These are phyloP conservation scores for Amphipyra berbera DNA, from an alignment of 2,888 invertebrate genomes.

Conservation along the genomic window DNA sequence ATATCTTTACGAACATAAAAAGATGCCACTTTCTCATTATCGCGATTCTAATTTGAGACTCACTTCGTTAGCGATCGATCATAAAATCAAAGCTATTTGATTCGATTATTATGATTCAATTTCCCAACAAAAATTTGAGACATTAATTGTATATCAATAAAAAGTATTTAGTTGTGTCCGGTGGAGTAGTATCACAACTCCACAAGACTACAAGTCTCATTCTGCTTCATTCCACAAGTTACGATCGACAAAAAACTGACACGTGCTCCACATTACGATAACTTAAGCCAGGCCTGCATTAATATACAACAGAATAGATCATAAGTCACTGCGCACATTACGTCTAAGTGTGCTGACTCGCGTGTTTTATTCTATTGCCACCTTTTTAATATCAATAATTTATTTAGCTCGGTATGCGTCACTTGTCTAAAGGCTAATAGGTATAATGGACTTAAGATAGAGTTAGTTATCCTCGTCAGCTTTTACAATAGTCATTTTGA, in stretches of 20 bases:
- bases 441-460: not conserved
- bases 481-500: not conserved
- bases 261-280: slow-evolving; percentile 56
- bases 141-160: slow-evolving; percentile 54
- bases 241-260: slow-evolving; percentile 51
- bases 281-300: slow-evolving; percentile 43
- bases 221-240: slow-evolving; percentile 50
- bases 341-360: slow-evolving; percentile 39
- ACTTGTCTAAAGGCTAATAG: slow-evolving; percentile 4
- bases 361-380: slow-evolving; percentile 46
- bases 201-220: slow-evolving; percentile 27
- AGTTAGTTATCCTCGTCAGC: not conserved
- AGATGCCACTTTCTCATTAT: slow-evolving; percentile 39
- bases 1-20: slow-evolving; percentile 14
- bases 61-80: slow-evolving; percentile 44
- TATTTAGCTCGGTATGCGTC: slow-evolving; percentile 21
- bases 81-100: slow-evolving; percentile 46
- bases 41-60: slow-evolving; percentile 29
- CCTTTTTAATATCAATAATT: slow-evolving; percentile 42
- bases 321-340: slow-evolving; percentile 50
- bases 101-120: slow-evolving; percentile 53
- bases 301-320: slow-evolving; percentile 51
- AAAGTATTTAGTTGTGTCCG: slow-evolving; percentile 49
- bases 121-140: slow-evolving; percentile 49
- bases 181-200: slow-evolving; percentile 31